Conservation (phyloP, 1,140 invertebrate species). For the Ectropis grisescens region DNA sequence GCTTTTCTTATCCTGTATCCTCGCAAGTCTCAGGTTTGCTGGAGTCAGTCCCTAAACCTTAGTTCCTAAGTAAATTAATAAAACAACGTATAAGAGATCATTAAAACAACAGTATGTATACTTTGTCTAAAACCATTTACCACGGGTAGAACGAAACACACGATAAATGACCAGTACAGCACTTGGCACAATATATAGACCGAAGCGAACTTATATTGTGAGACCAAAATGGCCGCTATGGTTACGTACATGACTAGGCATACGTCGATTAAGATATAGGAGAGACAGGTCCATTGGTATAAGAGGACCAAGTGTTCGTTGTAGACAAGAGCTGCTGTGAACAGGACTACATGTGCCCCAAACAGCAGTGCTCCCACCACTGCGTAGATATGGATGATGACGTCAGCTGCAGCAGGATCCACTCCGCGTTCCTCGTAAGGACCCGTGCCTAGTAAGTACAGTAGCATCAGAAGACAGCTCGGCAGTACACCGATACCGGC, state of each 20-base stretch:
- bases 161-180: conserved; percentile 17
- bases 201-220: too few relatives aligned
- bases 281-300: conserved; percentile 27
- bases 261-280: too few relatives aligned
- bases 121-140: conserved; percentile 30
- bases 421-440: conserved; percentile 9
- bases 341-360: conserved; percentile 13
- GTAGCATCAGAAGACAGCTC: conserved; percentile 12
- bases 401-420: neutral
- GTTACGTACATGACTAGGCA: too few relatives aligned
- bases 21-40: too few relatives aligned
- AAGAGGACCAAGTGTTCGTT: conserved; percentile 22
- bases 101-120: conserved; percentile 26
- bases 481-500: conserved; percentile 14
- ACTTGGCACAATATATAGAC: neutral
- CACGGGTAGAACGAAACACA: conserved; percentile 21
- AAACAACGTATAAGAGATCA: too few relatives aligned
- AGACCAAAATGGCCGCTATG: too few relatives aligned
- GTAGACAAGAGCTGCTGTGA: conserved; percentile 17
- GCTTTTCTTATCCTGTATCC: too few relatives aligned
- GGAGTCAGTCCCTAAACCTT: too few relatives aligned
- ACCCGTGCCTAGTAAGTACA: conserved; percentile 7
- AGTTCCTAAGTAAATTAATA: too few relatives aligned
- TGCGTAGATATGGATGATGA: conserved; percentile 16
- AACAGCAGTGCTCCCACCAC: conserved; percentile 16